Conservation (phyloP, 2,797 vertebrate genomes). For the Sebastolobus altivelis region DNA sequence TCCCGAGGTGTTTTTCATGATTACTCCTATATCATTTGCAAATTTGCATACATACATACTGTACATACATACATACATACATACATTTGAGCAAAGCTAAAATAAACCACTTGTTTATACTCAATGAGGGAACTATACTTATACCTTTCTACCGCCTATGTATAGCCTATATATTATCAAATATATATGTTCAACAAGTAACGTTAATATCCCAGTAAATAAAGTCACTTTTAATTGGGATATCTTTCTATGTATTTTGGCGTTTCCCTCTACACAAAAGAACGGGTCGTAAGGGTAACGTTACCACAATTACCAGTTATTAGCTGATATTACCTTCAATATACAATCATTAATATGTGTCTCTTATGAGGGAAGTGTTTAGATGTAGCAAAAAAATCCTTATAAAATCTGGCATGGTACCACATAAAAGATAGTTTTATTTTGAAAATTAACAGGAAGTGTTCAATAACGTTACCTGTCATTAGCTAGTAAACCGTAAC, state of each 20-base stretch:
- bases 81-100: background rate
- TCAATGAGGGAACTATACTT: background rate
- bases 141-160: too few species aligned
- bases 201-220: too few species aligned
- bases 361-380: background rate
- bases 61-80: too few species aligned
- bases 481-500: background rate
- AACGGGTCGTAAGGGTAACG: too few species aligned
- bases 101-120: background rate
- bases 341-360: background rate
- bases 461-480: background rate
- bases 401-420: background rate
- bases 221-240: background rate
- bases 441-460: constrained; percentile 7
- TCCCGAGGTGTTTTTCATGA: background rate
- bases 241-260: background rate
- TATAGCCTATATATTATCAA: background rate
- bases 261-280: background rate
- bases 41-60: background rate
- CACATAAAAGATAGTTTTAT: background rate
- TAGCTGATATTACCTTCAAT: background rate
- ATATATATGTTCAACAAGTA: background rate
- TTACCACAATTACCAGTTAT: background rate
- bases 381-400: background rate
- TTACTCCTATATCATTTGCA: background rate